These are phyloP conservation scores for Hydractinia symbiolongicarpus DNA, from an alignment of 30 jellyfish, hydroid and myxozoan genomes.

Conservation along the genomic window DNA sequence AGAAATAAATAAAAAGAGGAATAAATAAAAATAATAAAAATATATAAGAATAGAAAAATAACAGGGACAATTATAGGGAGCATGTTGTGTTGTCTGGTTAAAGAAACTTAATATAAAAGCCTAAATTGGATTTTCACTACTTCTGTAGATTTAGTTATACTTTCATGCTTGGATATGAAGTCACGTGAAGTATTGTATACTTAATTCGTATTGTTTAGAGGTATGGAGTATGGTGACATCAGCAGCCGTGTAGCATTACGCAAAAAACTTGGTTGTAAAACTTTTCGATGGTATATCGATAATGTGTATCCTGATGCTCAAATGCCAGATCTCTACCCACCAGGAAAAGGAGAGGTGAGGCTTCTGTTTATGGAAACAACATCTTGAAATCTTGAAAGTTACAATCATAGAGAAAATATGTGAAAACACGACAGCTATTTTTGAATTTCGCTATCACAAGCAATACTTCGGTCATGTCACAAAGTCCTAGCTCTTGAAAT, in stretches of 20 bases:
- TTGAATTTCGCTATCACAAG: not conserved
- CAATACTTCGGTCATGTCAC: not conserved
- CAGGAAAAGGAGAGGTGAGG: conserved; percentile 93
- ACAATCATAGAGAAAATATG: not conserved
- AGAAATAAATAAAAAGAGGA: no score
- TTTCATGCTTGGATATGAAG: no score
- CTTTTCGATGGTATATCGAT: conserved; percentile 87
- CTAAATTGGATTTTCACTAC: no score
- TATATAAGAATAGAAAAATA: no score
- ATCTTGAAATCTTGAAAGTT: not conserved
- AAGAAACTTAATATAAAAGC: no score
- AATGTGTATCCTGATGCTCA: conserved; percentile 91
- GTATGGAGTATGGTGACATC: conserved; percentile 80
- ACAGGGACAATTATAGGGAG: no score
- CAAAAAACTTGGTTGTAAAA: conserved; percentile 64
- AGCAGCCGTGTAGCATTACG: conserved; percentile 70
- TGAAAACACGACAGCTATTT: not conserved
- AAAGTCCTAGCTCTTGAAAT: no score
- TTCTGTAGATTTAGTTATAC: no score
- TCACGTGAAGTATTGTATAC: no score
- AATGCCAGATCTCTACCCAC: conserved; percentile 91
- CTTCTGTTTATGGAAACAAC: not conserved
- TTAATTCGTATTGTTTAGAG: conserved; percentile 23
- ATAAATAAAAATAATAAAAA: no score
- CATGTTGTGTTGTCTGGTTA: no score